A percentile compares a stretch with the other conserved stretches of the same genome.
phyloP scores from a whole-genome alignment of 2,888 invertebrate genomes.

The Epistrophe grossulariae region DNA sequence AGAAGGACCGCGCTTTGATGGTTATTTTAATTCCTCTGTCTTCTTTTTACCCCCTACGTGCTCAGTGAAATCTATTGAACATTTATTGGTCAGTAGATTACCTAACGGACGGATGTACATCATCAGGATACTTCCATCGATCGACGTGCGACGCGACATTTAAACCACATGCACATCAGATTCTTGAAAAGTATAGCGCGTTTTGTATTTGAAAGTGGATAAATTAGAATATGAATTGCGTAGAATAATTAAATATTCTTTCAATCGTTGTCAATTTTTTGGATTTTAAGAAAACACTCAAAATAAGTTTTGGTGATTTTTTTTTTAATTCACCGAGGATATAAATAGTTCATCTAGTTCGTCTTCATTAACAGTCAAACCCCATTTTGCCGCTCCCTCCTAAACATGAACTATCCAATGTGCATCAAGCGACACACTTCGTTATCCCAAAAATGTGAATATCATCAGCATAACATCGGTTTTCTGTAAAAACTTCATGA shows the following conservation, averaged over 20 bases:
- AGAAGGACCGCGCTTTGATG: slow-evolving; percentile 72
- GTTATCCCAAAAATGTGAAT: too few relatives aligned
- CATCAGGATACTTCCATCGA: slow-evolving; percentile 11
- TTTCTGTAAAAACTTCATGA: too few relatives aligned
- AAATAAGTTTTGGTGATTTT: background rate
- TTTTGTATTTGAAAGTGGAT: background rate
- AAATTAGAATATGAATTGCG: background rate
- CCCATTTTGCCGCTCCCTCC: too few relatives aligned
- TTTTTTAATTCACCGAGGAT: too few relatives aligned
- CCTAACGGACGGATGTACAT: slow-evolving; percentile 49
- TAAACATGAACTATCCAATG: too few relatives aligned
- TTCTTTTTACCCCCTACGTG: slow-evolving; percentile 32
- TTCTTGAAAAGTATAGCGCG: background rate
- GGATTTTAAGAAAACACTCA: background rate
- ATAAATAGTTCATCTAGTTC: too few relatives aligned
- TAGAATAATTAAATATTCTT: background rate
- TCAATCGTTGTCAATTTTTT: background rate
- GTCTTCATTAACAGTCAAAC: too few relatives aligned
- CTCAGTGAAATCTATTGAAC: slow-evolving; percentile 47
- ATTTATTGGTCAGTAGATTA: slow-evolving; percentile 59
- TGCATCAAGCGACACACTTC: too few relatives aligned
- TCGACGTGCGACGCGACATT: slow-evolving; percentile 1
- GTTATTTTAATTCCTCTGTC: slow-evolving; percentile 25
- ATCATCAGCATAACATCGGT: too few relatives aligned
- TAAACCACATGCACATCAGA: background rate